These are phyloP conservation scores for Leucophora obtusa DNA, from an alignment of 2,888 invertebrate species.

Conservation along the genomic window DNA sequence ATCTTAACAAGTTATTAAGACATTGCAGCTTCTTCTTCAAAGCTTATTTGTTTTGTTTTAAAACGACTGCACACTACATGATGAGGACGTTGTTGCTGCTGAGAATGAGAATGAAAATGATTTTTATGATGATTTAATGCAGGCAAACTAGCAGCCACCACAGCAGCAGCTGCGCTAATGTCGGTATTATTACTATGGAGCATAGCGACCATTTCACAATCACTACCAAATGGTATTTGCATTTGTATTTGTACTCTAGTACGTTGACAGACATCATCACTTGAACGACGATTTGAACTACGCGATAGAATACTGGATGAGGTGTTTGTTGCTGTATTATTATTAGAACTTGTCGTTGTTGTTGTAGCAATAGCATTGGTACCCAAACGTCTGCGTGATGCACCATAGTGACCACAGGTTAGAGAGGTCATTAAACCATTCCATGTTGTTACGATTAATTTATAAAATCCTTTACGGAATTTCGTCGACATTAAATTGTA, in stretches of 20 bases:
- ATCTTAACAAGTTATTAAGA: slow-evolving; percentile 22
- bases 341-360: slow-evolving; percentile 81
- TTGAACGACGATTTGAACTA: slow-evolving; percentile 81
- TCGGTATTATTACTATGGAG: slow-evolving; percentile 64
- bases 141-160: slow-evolving; percentile 20
- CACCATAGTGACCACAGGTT: slow-evolving; percentile 64
- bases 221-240: slow-evolving; percentile 71
- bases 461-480: slow-evolving; percentile 89
- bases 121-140: slow-evolving; percentile 4
- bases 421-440: slow-evolving; percentile 62
- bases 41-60: slow-evolving; percentile 74
- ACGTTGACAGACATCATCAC: slow-evolving; percentile 72
- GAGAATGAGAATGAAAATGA: neutral
- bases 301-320: slow-evolving; percentile 82
- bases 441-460: slow-evolving; percentile 80
- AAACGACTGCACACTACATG: slow-evolving; percentile 62
- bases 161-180: slow-evolving; percentile 23
- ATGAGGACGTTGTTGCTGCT: slow-evolving; percentile 16
- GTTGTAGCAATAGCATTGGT: slow-evolving; percentile 66
- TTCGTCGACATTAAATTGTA: slow-evolving; percentile 95
- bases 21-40: slow-evolving; percentile 71
- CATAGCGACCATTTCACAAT: slow-evolving; percentile 74
- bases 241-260: slow-evolving; percentile 70
- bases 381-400: slow-evolving; percentile 40
- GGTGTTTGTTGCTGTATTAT: slow-evolving; percentile 75